Percentiles rank a stretch among this genome's conserved stretches.
phyloP scores from a whole-genome alignment of 2,888 invertebrate genomes.

The Trissolcus japonicus region DNA sequence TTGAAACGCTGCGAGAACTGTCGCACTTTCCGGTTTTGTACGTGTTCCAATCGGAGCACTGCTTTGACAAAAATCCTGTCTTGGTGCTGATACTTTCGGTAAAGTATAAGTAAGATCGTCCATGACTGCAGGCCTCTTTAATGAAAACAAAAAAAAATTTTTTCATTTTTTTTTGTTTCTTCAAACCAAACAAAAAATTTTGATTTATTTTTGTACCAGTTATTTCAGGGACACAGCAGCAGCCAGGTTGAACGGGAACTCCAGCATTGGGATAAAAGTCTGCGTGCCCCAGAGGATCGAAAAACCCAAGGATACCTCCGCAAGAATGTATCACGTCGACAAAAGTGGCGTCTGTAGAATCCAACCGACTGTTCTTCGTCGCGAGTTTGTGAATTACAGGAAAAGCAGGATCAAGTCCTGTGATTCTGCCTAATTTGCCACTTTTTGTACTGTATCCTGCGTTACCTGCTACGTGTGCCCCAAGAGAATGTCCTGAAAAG shows the following conservation, averaged over 20 bases:
- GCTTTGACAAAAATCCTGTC: constrained; percentile 69
- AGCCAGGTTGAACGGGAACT: constrained; percentile 74
- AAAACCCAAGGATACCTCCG: constrained; percentile 73
- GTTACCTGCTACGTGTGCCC: constrained; percentile 74
- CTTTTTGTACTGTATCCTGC: constrained; percentile 64
- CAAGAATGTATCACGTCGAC: constrained; percentile 76
- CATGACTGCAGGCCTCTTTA: constrained; percentile 77
- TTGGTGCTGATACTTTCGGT: constrained; percentile 76
- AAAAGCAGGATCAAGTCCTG: constrained; percentile 77
- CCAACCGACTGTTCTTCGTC: constrained; percentile 66
- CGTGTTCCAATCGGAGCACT: constrained; percentile 72
- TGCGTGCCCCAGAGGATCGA: constrained; percentile 70
- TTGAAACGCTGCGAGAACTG: constrained; percentile 57
- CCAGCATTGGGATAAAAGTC: constrained; percentile 77
- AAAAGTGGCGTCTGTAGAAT: constrained; percentile 72
- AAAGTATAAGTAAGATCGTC: constrained; percentile 75
- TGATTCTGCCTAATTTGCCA: constrained; percentile 75
- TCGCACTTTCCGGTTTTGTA: constrained; percentile 67
- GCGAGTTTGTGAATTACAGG: constrained; percentile 72
- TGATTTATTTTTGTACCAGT: constrained; percentile 63
- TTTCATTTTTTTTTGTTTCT: not conserved
- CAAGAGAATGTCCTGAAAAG: constrained; percentile 71
- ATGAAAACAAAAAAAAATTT: constrained; percentile 47
- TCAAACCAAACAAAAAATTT: not conserved
- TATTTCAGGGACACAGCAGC: constrained; percentile 72